Base-by-base conservation (phyloP, 2,888 invertebrate genomes). In the Microplitis deprimator region DNA sequence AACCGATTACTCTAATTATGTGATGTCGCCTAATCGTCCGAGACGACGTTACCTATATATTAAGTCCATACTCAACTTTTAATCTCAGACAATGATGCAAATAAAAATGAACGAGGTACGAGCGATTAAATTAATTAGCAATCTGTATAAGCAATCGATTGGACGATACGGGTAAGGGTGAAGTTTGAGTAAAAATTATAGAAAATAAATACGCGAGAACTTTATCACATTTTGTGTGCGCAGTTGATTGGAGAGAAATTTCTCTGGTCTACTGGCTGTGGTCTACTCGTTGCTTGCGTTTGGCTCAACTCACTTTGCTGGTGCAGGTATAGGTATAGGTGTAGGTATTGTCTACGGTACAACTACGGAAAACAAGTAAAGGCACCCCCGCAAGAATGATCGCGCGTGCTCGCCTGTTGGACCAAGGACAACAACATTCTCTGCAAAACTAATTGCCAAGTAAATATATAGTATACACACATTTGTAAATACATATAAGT, bases 391-490 rank as follows among this genome's bases (percentile, higher is more conserved):
- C 71, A 83, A 83, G 82, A 83, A 83, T 80, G 83, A 84, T 81
- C 83, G 84, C 79, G 81, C 83, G 83, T 84, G 84, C 83, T 84
- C 84, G 85, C 82, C 84, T 82, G 83, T 83, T 82, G 77, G 77
- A 85, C 86, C 88, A 89, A 89, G 88, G 88, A 87, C 87, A 87
- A 86, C 88, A 88, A 88, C 88, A 88, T 89, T 89, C 88, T 88
- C 88, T 84, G 84, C 83, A 80, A 88, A 88, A 88, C 88, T 89
- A 89, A 89, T 89, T 89, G 89, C 88, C 87, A 85, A 84, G 81
- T 87, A 87, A 87, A 87, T 87, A 86, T 87, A 86, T 85, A 86
- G 85, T 82, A 83, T 80, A 74, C 50, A 82, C 77, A 80, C 78
- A 78, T 79, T 73, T 79, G 76, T 79, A 77, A 76, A 73, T 76